Evolutionary conservation across 2,113 vertebrate species (phyloP).

Genomic region (Tetrao urogallus): DNA sequence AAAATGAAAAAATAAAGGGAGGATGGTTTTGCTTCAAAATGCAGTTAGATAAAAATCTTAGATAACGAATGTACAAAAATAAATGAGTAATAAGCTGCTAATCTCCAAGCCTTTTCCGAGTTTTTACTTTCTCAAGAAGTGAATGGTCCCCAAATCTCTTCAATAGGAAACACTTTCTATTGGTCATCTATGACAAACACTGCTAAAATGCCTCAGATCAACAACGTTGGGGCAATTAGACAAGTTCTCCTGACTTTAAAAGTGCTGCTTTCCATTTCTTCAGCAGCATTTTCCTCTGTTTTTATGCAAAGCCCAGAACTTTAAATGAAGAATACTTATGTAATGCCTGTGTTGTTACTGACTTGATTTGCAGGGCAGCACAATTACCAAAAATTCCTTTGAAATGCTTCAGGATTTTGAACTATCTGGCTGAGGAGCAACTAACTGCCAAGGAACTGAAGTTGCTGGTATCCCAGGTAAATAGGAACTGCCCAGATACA

Average conservation of each 20-base stretch:
- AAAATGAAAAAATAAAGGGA: not conserved
- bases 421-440: not conserved
- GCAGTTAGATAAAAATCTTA: not conserved
- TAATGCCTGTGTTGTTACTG: rapidly evolving
- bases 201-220: not conserved
- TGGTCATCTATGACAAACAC: not conserved
- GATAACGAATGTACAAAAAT: not conserved
- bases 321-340: not conserved
- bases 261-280: not conserved
- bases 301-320: not conserved
- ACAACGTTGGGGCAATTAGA: not conserved
- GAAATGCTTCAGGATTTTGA: not conserved
- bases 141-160: not conserved
- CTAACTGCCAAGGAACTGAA: not conserved
- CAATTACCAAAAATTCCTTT: not conserved
- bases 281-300: not conserved
- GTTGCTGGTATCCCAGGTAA: conserved; percentile 37
- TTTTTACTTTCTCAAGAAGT: not conserved
- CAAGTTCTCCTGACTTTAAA: not conserved
- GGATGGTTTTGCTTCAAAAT: not conserved
- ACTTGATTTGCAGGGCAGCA: rapidly evolving
- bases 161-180: not conserved
- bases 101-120: not conserved
- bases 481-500: conserved; percentile 50
- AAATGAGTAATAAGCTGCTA: conserved; percentile 1